Evolutionary conservation across 2,888 invertebrate species (phyloP).

Genomic region (Zonitis immaculata): DNA sequence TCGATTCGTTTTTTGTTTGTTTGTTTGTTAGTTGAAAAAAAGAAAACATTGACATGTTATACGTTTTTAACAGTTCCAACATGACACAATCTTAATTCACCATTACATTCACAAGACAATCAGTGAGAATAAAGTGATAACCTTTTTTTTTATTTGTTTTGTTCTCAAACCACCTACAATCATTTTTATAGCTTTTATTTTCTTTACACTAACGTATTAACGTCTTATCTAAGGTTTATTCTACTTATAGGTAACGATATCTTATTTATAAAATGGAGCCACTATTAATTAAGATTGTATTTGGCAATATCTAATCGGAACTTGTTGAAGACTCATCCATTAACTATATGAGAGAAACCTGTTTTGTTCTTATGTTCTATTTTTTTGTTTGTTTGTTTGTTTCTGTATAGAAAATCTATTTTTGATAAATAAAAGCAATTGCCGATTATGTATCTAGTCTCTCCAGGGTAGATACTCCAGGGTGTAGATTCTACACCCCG

Average conservation of each 20-base stretch:
- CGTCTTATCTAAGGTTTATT: constrained; percentile 2
- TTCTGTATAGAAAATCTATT: too few relatives aligned
- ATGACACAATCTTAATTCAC: constrained; percentile 12
- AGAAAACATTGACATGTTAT: not conserved
- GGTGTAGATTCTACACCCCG: too few relatives aligned
- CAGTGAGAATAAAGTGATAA: constrained; percentile 17
- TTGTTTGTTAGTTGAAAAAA: too few relatives aligned
- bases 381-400: too few relatives aligned
- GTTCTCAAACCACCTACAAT: constrained; percentile 19
- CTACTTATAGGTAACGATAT: constrained; percentile 9
- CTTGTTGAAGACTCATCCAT: constrained; percentile 5
- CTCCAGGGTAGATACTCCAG: too few relatives aligned
- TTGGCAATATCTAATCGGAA: constrained; percentile 21
- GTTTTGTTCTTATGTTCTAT: not conserved
- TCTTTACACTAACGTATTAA: too few relatives aligned
- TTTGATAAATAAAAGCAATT: too few relatives aligned
- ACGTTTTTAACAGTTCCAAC: constrained; percentile 12
- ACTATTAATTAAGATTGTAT: constrained; percentile 22
- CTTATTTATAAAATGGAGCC: constrained; percentile 20
- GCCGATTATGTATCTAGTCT: too few relatives aligned
- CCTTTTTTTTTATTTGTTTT: too few relatives aligned
- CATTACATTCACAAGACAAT: constrained; percentile 14
- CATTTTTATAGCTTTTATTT: too few relatives aligned
- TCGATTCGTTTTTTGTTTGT: too few relatives aligned
- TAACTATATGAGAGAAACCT: not conserved